Conservation (phyloP, 1,140 invertebrate species). For the Paraescarpia echinospica region DNA sequence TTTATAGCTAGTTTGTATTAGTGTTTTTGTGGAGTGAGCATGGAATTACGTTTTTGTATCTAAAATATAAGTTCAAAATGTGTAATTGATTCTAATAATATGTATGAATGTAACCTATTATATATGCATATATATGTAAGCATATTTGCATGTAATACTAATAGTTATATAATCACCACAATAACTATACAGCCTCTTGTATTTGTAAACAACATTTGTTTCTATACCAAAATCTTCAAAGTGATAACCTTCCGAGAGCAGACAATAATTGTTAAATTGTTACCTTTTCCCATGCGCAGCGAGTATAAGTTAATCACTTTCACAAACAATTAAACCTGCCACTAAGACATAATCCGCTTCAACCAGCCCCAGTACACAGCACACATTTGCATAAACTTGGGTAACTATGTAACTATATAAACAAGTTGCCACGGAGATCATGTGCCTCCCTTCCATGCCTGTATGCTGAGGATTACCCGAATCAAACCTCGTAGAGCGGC, state of each 20-base stretch:
- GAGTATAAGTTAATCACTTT: background rate
- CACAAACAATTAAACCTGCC: background rate
- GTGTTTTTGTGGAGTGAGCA: too few species aligned
- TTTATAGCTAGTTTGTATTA: too few species aligned
- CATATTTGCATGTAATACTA: too few species aligned
- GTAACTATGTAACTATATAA: background rate
- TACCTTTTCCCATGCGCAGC: background rate
- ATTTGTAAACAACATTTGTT: background rate
- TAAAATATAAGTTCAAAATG: too few species aligned
- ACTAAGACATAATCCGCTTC: background rate
- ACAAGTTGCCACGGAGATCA: background rate
- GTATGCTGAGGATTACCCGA: background rate
- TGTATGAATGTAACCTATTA: background rate
- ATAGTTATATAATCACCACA: too few species aligned
- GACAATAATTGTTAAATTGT: background rate
- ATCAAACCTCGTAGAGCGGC: background rate
- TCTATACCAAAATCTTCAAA: background rate
- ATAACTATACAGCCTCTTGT: background rate
- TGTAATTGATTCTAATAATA: too few species aligned
- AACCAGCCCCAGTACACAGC: background rate
- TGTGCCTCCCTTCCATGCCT: background rate
- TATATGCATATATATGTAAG: too few species aligned
- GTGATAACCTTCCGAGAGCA: background rate
- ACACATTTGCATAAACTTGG: background rate
- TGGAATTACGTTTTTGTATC: too few species aligned